Evolutionary conservation across 2,888 invertebrate species (phyloP), one percentile per base, ranked within the genome.

Genomic region (Clivina fossor): DNA sequence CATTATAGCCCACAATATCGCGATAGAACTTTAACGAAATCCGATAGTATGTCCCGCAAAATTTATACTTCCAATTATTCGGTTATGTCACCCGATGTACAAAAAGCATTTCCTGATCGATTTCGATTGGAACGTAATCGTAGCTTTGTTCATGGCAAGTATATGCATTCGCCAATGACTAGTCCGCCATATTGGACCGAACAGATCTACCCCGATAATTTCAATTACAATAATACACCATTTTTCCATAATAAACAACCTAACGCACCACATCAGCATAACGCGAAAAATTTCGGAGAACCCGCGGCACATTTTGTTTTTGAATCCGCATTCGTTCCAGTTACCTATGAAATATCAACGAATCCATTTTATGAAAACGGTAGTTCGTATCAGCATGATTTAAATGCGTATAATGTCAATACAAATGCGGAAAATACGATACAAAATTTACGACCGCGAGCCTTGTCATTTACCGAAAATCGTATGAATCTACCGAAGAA

Each of bases 391-490:
- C 38, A 46, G 5, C 55, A 37, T 40, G 55, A 46, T 20, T 38
- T 47, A 15, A 55, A 55, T 30, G 11, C 32, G 4, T 55, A 38
- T 30, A 24, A 46, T 15, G 18, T 56, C 24, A 56, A 56, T 33
- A 30, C 20, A 26, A 24, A 28, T 9, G 37, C 24, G 4, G 50
- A 33, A 43, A 43, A 43, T 37, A 15, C 46, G 15, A 24, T 30
- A 15, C 32, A 46, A 22, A 9, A 19, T 9, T 19, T 66, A 54
- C 69, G 77, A 9, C 76, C 77, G 46, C 72, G 77, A 26, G 77
- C 78, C 26, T 72, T 77, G 64, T 78, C 77, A n/a, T 77, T 78
- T 61, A 77, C 76, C 0, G 77, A 77, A 62, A 76, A 76, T 60
- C 68, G 66, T 20, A 68, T 69, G 37, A 67, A 66, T 69, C 72